Evolutionary conservation across 2,888 invertebrate species (phyloP).

Genomic region (Pandemis cinnamomeana): DNA sequence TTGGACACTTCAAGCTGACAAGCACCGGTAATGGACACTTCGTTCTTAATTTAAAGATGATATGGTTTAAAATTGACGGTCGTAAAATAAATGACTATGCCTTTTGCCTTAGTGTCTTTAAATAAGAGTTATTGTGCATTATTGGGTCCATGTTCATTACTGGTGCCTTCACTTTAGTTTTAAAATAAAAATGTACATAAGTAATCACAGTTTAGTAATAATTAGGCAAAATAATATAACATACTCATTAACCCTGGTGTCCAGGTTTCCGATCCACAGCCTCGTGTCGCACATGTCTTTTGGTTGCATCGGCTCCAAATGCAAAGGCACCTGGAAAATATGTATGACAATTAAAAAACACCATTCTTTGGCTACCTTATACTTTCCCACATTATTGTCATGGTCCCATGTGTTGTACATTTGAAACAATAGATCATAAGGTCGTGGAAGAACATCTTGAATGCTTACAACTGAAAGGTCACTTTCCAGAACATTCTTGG

Average conservation of each 20-base stretch:
- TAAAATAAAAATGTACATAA: too few relatives aligned
- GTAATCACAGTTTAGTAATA: too few relatives aligned
- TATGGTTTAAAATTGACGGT: too few relatives aligned
- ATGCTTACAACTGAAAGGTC: not conserved
- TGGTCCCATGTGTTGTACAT: not conserved
- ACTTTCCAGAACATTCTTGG: not conserved
- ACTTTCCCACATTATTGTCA: not conserved
- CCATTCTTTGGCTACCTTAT: not conserved
- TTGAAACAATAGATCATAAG: not conserved
- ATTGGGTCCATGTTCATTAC: too few relatives aligned
- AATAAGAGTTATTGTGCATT: too few relatives aligned
- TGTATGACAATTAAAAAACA: not conserved
- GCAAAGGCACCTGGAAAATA: constrained; percentile 75
- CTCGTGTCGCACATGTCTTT: constrained; percentile 87
- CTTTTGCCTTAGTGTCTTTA: too few relatives aligned
- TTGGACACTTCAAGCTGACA: too few relatives aligned
- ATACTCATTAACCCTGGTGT: constrained; percentile 97
- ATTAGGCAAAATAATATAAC: constrained; percentile 66
- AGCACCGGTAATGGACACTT: too few relatives aligned
- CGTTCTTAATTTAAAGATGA: too few relatives aligned
- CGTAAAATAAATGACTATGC: too few relatives aligned
- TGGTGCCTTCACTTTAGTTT: too few relatives aligned
- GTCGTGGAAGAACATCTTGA: not conserved
- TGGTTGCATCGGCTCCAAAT: constrained; percentile 83
- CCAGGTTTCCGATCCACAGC: constrained; percentile 97